Evolutionary conservation across 2,888 invertebrate species (phyloP).

Genomic region (Heliconius ethilla): DNA sequence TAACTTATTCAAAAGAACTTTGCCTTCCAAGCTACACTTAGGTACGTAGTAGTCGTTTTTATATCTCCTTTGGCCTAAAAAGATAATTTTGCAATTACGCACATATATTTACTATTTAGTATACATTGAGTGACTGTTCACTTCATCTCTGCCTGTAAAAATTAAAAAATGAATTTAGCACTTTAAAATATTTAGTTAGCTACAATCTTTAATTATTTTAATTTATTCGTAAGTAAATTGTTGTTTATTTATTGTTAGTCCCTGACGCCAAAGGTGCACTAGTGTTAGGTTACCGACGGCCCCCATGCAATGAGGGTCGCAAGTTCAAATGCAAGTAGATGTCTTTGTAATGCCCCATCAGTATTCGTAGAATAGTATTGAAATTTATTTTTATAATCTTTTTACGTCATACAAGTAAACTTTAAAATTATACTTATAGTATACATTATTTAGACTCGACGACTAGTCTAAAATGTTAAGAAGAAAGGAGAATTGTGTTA

Average conservation of each 20-base stretch:
- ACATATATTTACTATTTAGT: too few species aligned
- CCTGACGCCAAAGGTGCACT: slow-evolving; percentile 56
- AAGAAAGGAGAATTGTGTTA: too few species aligned
- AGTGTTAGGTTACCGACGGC: slow-evolving; percentile 40
- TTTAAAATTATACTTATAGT: not conserved
- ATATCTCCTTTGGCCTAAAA: too few species aligned
- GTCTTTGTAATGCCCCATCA: slow-evolving; percentile 25
- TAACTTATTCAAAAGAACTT: too few species aligned
- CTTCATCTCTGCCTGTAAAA: not conserved
- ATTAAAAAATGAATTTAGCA: too few species aligned
- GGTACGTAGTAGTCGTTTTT: too few species aligned
- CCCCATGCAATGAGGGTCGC: slow-evolving; percentile 28
- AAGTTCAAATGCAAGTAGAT: slow-evolving; percentile 31
- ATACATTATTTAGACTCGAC: not conserved
- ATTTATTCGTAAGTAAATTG: slow-evolving; percentile 36
- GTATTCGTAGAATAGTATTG: slow-evolving; percentile 31
- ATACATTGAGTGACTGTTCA: too few species aligned
- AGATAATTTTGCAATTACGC: too few species aligned
- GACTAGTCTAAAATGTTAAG: too few species aligned
- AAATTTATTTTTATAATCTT: not conserved
- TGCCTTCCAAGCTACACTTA: too few species aligned
- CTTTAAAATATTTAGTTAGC: not conserved
- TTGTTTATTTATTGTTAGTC: slow-evolving; percentile 46
- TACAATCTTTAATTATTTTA: slow-evolving; percentile 30
- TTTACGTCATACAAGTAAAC: not conserved